phyloP scores from a whole-genome alignment of 2,113 vertebrate species.

The Hemiscyllium ocellatum region DNA sequence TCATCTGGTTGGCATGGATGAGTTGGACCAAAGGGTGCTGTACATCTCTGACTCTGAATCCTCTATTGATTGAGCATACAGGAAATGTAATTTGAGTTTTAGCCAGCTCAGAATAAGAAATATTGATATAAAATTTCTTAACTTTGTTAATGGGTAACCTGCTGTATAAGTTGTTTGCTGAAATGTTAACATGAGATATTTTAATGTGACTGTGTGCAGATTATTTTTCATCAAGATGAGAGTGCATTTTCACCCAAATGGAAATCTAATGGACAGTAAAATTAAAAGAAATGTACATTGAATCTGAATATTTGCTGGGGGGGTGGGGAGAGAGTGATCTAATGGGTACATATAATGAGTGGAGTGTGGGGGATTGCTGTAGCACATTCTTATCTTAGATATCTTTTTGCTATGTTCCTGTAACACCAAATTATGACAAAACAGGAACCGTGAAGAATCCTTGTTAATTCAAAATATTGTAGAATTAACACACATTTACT shows the following conservation, averaged over 20 bases:
- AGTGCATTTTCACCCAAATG: background rate
- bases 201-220: background rate
- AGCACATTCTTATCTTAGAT: background rate
- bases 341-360: too few relatives aligned
- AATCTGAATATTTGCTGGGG: background rate
- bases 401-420: background rate
- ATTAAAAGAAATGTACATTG: background rate
- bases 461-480: background rate
- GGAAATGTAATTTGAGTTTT: background rate
- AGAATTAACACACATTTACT: background rate
- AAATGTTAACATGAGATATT: background rate
- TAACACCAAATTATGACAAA: background rate
- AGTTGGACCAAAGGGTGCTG: too few relatives aligned
- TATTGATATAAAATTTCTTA: background rate
- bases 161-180: background rate
- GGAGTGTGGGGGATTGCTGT: too few relatives aligned
- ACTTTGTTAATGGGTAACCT: background rate
- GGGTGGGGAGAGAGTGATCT: too few relatives aligned
- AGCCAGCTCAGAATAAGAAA: background rate
- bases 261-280: background rate
- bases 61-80: too few relatives aligned
- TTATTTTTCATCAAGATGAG: background rate
- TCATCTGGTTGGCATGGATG: too few relatives aligned
- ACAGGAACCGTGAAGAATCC: background rate
- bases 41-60: too few relatives aligned